Base-by-base conservation (phyloP, 2,797 vertebrate genomes). In the Coluber constrictor region DNA sequence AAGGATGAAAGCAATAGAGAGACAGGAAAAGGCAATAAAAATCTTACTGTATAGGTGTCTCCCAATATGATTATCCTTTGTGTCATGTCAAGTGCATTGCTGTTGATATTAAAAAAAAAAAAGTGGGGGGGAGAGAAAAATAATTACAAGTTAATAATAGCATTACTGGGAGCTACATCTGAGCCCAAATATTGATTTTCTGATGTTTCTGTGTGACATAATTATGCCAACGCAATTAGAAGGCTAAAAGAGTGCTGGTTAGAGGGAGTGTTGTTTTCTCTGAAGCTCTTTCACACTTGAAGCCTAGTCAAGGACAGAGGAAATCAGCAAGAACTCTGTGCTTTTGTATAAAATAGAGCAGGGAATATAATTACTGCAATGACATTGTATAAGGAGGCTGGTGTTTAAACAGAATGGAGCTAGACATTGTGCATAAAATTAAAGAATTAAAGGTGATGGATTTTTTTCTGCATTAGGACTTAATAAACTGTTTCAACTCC, bases 191-290 rank as follows among this genome's bases (percentile, higher is more conserved):
- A 91, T 94, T 92, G 91, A 92, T 91, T 91, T 86, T 88, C 88
- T 89, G 63, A 91, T 88, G 59, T 88, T 94, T 92, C 87, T 70
- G 23, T 59, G 16, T 63, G 88, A 10, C 54, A 86, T 92, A 89
- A 88, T 92, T 92, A 32, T 90, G 37, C 87, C 86, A 56, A n/a
- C 63, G 63, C 93, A 92, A 90, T 93, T 93, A 92, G 86, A 54
- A 88, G 90, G 90, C 54, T 59, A 59, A 94, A 92, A 94, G 54
- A 59, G 70, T 91, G 60, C 37, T 23, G 54, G n/a, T 89, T 86
- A 57, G 83, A 1, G 29, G 66, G 86, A 91, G 51, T 51, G n/a
- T 59, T 91, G 57, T 89, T 94, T 92, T 86, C 86, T 86, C 59
- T 37, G 32, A 91, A 86, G 86, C 57, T 43, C 54, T 91, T 86